Conservation (phyloP, 2,888 invertebrate species). For the Dione vanillae region DNA sequence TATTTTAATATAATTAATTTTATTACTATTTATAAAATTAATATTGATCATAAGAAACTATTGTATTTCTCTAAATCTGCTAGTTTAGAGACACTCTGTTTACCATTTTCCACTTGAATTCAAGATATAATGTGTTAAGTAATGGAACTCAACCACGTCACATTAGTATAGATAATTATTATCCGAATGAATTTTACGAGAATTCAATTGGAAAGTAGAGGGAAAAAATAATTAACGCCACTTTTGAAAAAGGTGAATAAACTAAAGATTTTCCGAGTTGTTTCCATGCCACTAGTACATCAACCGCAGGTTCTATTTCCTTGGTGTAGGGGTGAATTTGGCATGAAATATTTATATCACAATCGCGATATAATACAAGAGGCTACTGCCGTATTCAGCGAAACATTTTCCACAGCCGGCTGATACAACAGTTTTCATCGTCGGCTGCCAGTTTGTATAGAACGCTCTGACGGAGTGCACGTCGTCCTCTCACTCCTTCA, state of each 20-base stretch:
- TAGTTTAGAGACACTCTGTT: too few relatives aligned
- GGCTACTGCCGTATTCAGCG: conserved; percentile 43
- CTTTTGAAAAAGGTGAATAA: conserved; percentile 34
- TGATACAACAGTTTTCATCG: conserved; percentile 63
- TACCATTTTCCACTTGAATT: too few relatives aligned
- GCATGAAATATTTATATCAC: conserved; percentile 14
- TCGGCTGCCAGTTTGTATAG: conserved; percentile 57
- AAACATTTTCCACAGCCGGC: conserved; percentile 70
- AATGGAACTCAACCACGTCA: too few relatives aligned
- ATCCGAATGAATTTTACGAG: conserved; percentile 1
- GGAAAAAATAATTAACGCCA: conserved; percentile 25
- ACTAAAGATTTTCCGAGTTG: conserved; percentile 29
- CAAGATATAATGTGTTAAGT: too few relatives aligned
- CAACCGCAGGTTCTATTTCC: conserved; percentile 2
- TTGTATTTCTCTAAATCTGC: too few relatives aligned
- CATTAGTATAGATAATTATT: neutral
- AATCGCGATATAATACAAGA: conserved; percentile 31
- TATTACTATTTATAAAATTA: too few relatives aligned
- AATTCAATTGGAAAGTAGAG: conserved; percentile 4
- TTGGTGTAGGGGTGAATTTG: conserved; percentile 10
- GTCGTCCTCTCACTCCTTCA: conserved; percentile 47
- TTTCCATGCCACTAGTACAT: conserved; percentile 11
- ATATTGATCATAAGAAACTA: too few relatives aligned
- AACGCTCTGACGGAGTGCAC: conserved; percentile 49
- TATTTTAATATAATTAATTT: too few relatives aligned